phyloP scores from a whole-genome alignment of 2,888 invertebrate genomes.

The Lymantria monacha region DNA sequence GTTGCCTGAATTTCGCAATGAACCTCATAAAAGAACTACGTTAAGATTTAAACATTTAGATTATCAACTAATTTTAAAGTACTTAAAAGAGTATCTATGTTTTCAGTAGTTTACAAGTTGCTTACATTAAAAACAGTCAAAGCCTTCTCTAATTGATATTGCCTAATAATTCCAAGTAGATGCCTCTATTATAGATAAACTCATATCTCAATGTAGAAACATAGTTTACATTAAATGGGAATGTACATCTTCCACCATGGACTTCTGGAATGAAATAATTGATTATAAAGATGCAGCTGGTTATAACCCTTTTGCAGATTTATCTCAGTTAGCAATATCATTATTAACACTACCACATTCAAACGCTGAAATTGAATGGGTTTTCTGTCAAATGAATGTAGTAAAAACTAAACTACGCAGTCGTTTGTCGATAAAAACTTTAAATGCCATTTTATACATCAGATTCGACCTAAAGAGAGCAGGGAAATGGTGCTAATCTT shows the following conservation, averaged over 20 bases:
- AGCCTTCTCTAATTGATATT: conserved; percentile 2
- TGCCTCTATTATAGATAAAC: background rate
- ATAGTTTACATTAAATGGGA: background rate
- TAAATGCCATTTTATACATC: too few species aligned
- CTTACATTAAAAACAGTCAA: conserved; percentile 2
- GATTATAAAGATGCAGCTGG: background rate
- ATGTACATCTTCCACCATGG: background rate
- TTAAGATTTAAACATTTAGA: too few species aligned
- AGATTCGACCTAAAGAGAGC: too few species aligned
- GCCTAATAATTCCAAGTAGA: conserved; percentile 3
- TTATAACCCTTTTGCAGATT: background rate
- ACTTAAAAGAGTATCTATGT: conserved; percentile 3
- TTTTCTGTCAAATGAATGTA: background rate
- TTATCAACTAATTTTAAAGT: conserved; percentile 7
- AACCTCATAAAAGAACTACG: conserved; percentile 15
- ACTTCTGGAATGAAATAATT: background rate
- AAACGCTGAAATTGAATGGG: background rate
- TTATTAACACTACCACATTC: background rate
- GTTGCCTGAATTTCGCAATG: conserved; percentile 5
- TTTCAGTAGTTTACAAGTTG: conserved; percentile 1
- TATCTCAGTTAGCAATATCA: conserved; percentile 3
- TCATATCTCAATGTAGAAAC: background rate
- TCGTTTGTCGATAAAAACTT: too few species aligned
- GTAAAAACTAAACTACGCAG: too few species aligned
- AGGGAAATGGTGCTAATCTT: too few species aligned